A percentile compares a stretch with the other conserved stretches of the same genome.
These are phyloP conservation scores for Machaerirhynchus nigripectus DNA, from an alignment of 2,113 vertebrate genomes.

Conservation along the genomic window DNA sequence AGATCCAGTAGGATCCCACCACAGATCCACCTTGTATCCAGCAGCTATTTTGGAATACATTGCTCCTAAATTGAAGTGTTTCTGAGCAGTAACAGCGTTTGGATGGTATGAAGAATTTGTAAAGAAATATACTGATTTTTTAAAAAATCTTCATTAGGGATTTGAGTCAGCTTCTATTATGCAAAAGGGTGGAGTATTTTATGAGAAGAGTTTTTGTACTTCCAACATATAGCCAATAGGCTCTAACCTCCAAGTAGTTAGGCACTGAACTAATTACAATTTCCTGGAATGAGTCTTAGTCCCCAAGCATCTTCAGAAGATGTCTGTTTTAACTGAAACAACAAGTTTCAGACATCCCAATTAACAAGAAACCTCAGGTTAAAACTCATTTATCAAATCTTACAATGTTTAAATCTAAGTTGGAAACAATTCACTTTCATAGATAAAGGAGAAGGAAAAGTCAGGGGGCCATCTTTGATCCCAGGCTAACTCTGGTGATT, in stretches of 20 bases:
- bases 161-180: not conserved
- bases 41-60: not conserved
- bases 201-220: not conserved
- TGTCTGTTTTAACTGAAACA: not conserved
- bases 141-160: not conserved
- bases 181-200: not conserved
- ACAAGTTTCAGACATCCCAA: not conserved
- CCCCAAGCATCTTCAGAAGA: not conserved
- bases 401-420: not conserved
- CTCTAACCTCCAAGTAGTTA: not conserved
- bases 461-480: not conserved
- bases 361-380: not conserved
- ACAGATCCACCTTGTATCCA: fast-evolving
- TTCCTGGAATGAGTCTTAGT: not conserved
- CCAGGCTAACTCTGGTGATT: not conserved
- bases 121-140: not conserved
- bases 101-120: not conserved
- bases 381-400: not conserved
- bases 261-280: not conserved
- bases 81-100: not conserved
- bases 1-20: not conserved
- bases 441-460: not conserved
- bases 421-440: not conserved
- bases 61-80: not conserved
- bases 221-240: not conserved